Evolutionary conservation across 2,113 vertebrate genomes (phyloP), one percentile per base, ranked within the genome.

Genomic region (Myotis lucifugus): DNA sequence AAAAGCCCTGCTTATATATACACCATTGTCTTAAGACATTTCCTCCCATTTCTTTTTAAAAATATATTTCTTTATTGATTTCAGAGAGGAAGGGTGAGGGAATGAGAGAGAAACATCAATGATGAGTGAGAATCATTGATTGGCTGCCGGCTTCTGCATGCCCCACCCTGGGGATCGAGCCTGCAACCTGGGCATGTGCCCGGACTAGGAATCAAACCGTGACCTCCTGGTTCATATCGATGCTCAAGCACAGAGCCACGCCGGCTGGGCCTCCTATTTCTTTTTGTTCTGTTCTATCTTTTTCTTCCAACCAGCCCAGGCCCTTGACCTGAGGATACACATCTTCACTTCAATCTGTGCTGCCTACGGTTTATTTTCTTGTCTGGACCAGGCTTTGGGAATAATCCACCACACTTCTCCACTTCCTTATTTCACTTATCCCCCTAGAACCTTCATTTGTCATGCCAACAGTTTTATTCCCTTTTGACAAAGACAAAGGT

Each of bases 371-470:
- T 74, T 77, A 88, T 92, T 95, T 81, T 42, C 54, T 70, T 95
- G 73, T 96, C 95, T 95, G 73, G 95, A 79, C 27, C 78, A 85
- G 78, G 77, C 84, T 91, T 88, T 93, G 64, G 15, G 69, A 50
- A 96, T 83, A 90, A 95, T 91, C 77, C 32, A 1, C 37, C 34
- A 72, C 74, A 89, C 13, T 32, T 74, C 72, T 70, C 61, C 23
- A 74, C 79, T 69, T 94, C 66, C 76, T 94, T 88, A 78, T 50
- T 88, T 93, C 81, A 85, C 23, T 85, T 79, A 79, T 88, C 64
- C 52, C 52, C 11, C 83, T 46, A 54, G 56, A 94, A 19, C 64
- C 42, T 94, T 94, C 85, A 92, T 96, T 94, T 95, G 78, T 81
- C 85, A 52, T 84, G 50, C 69, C 40, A 93, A 74, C 17, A 67